Conservation (phyloP, 2,888 invertebrate species). For the Eucera pruinosa region DNA sequence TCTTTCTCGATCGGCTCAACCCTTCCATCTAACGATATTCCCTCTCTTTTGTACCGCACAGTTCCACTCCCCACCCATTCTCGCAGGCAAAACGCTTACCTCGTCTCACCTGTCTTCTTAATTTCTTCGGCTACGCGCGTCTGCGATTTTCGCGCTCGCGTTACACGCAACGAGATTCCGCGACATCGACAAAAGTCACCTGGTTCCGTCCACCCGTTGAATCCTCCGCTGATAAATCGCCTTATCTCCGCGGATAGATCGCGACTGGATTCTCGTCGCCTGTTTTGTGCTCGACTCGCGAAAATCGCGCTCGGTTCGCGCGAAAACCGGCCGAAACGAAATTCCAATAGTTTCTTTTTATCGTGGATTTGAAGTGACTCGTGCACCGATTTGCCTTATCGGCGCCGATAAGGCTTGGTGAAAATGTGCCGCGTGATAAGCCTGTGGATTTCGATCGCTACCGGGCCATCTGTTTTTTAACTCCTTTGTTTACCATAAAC, state of each 20-base stretch:
- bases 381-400: conserved; percentile 31
- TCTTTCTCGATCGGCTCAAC: conserved; percentile 31
- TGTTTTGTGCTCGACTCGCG: no score
- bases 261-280: no score
- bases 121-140: conserved; percentile 68
- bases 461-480: conserved; percentile 9
- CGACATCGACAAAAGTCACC: conserved; percentile 33
- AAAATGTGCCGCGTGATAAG: conserved; percentile 31
- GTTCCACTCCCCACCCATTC: conserved; percentile 18
- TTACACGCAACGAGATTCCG: conserved; percentile 16
- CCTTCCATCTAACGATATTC: conserved; percentile 33
- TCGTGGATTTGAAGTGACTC: conserved; percentile 23
- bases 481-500: conserved; percentile 24
- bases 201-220: neutral
- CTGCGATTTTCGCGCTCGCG: conserved; percentile 69
- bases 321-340: neutral
- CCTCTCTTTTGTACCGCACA: conserved; percentile 17
- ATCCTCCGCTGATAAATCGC: conserved; percentile 14
- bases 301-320: neutral
- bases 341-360: neutral
- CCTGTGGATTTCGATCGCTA: neutral
- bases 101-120: conserved; percentile 70
- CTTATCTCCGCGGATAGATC: no score
- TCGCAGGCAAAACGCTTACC: conserved; percentile 60
- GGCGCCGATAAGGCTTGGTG: conserved; percentile 20